These are phyloP conservation scores for Puntigrus tetrazona DNA, from an alignment of 2,113 vertebrate genomes.

Conservation along the genomic window DNA sequence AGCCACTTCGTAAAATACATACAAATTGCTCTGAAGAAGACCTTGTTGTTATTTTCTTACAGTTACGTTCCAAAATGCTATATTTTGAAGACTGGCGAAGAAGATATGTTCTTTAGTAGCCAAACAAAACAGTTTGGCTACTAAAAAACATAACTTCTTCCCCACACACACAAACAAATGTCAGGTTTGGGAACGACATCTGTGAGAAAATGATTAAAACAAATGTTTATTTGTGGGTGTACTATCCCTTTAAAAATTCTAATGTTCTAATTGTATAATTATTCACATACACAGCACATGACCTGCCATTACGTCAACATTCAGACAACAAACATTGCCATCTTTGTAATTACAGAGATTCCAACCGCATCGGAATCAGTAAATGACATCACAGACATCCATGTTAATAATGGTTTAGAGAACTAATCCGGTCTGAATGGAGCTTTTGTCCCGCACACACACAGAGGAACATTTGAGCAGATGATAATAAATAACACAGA, in stretches of 20 bases:
- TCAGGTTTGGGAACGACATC: neutral
- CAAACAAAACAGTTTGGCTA: no score
- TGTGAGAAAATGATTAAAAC: neutral
- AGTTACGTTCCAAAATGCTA: no score
- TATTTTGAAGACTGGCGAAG: no score
- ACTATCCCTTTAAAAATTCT: neutral
- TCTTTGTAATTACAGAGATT: constrained; percentile 6
- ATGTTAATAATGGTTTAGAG: constrained; percentile 27
- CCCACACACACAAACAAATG: neutral
- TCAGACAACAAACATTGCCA: constrained; percentile 3
- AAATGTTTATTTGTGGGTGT: neutral
- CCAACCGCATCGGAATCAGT: neutral
- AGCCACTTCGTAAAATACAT: no score
- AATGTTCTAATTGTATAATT: constrained; percentile 1
- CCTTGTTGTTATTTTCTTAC: no score
- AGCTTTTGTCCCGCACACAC: constrained; percentile 9
- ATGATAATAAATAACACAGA: constrained; percentile 24
- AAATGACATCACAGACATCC: constrained; percentile 5
- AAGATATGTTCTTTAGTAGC: no score
- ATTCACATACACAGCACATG: constrained; percentile 8
- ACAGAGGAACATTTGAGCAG: neutral
- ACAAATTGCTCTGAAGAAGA: no score
- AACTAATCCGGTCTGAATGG: constrained; percentile 26
- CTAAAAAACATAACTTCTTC: no score
- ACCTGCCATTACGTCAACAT: neutral